Evolutionary conservation across 2,888 invertebrate genomes (phyloP).

Genomic region (Muschampia plurimacula): DNA sequence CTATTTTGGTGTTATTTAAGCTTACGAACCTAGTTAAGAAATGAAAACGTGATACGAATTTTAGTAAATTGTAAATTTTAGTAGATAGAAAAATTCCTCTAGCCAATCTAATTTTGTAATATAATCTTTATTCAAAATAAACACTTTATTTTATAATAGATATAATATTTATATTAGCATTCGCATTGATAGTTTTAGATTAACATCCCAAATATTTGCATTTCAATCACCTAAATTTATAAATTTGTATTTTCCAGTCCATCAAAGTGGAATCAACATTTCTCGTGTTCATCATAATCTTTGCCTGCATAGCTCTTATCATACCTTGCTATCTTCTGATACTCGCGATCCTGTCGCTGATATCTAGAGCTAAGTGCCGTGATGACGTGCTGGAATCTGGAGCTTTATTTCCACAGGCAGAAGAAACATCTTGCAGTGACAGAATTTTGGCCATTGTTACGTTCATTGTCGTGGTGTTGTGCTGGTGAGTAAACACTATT

Average conservation of each 20-base stretch:
- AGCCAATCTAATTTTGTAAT: too few relatives aligned
- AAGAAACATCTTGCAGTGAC: slow-evolving; percentile 72
- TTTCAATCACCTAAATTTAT: not conserved
- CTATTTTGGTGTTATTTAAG: too few relatives aligned
- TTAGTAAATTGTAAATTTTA: too few relatives aligned
- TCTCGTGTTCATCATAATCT: slow-evolving; percentile 86
- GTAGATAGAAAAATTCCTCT: too few relatives aligned
- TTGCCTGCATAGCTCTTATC: slow-evolving; percentile 87
- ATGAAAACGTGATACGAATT: too few relatives aligned
- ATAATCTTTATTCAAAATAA: too few relatives aligned
- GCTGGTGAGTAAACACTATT: slow-evolving; percentile 66
- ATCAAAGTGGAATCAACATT: slow-evolving; percentile 90
- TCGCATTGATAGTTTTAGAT: too few relatives aligned
- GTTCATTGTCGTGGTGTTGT: slow-evolving; percentile 70
- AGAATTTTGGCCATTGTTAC: slow-evolving; percentile 69
- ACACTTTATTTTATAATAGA: too few relatives aligned
- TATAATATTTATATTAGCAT: too few relatives aligned
- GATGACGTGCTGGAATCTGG: slow-evolving; percentile 75
- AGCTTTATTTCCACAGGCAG: slow-evolving; percentile 69
- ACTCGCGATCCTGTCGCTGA: slow-evolving; percentile 83
- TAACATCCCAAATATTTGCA: too few relatives aligned
- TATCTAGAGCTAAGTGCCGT: slow-evolving; percentile 63
- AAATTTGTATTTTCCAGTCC: slow-evolving; percentile 79
- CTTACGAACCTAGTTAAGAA: too few relatives aligned
- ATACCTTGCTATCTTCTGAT: slow-evolving; percentile 85